Evolutionary conservation across 2,888 invertebrate species (phyloP).

Genomic region (Ligdia adustata): DNA sequence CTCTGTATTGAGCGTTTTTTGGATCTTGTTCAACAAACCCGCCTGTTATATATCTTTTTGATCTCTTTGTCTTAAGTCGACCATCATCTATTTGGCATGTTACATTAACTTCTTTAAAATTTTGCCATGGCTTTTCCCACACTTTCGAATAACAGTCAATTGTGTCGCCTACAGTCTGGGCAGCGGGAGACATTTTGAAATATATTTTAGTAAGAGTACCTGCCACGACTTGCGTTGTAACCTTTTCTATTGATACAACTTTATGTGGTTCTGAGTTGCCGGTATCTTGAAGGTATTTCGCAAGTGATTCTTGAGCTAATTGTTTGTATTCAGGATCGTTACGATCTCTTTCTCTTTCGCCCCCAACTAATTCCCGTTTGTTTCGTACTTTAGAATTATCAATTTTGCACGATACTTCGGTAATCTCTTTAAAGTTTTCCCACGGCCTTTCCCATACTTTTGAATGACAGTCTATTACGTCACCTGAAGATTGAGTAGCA

Average conservation of each 20-base stretch:
- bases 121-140: slow-evolving; percentile 45
- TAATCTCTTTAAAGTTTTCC: slow-evolving; percentile 38
- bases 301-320: slow-evolving; percentile 43
- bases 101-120: slow-evolving; percentile 41
- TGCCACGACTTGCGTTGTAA: slow-evolving; percentile 40
- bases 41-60: slow-evolving; percentile 27
- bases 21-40: slow-evolving; percentile 34
- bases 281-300: slow-evolving; percentile 34
- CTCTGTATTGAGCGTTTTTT: slow-evolving; percentile 32
- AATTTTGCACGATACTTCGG: slow-evolving; percentile 40
- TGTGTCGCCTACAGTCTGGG: slow-evolving; percentile 11
- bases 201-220: slow-evolving; percentile 38
- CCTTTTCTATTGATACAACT: slow-evolving; percentile 34
- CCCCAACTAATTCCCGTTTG: slow-evolving; percentile 31
- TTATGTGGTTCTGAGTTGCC: slow-evolving; percentile 22
- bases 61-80: slow-evolving; percentile 10
- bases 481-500: slow-evolving; percentile 57
- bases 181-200: slow-evolving; percentile 28
- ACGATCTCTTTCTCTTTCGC: slow-evolving; percentile 28
- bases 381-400: slow-evolving; percentile 22
- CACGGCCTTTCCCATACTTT: slow-evolving; percentile 36
- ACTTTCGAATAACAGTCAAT: slow-evolving; percentile 45
- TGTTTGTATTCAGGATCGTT: slow-evolving; percentile 37
- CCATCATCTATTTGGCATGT: slow-evolving; percentile 28
- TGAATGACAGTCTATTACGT: slow-evolving; percentile 36